phyloP scores from a whole-genome alignment of 2,797 vertebrate genomes.

The Epinephelus malabaricus region DNA sequence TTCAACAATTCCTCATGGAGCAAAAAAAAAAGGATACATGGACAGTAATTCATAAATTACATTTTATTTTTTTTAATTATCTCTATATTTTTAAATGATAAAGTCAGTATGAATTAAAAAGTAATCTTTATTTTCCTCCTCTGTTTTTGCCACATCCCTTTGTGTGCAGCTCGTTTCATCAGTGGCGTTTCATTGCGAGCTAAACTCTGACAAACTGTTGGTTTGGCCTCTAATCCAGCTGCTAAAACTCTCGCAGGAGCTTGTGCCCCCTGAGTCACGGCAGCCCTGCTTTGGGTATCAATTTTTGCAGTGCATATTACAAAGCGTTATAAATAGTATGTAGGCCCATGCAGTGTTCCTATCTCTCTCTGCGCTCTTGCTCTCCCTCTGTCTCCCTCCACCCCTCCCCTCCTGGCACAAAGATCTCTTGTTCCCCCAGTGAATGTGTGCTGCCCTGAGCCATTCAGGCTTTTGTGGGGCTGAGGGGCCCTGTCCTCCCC shows the following conservation, averaged over 20 bases:
- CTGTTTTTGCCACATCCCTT: constrained; percentile 1
- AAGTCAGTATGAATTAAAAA: constrained; percentile 3
- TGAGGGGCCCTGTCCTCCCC: constrained; percentile 74
- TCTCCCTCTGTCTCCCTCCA: constrained; percentile 57
- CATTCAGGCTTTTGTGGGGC: constrained; percentile 87
- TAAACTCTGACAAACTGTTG: constrained; percentile 70
- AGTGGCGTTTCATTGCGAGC: not conserved
- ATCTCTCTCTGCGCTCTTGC: constrained; percentile 49
- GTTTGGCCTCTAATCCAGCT: constrained; percentile 74
- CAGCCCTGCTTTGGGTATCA: constrained; percentile 73
- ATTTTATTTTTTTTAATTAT: not conserved
- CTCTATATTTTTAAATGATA: constrained; percentile 2
- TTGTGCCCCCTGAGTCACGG: constrained; percentile 60
- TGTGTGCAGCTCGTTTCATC: constrained; percentile 33
- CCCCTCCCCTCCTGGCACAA: constrained; percentile 83
- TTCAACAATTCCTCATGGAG: not conserved
- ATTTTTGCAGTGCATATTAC: constrained; percentile 81
- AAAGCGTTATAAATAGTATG: constrained; percentile 82
- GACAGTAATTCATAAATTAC: not conserved
- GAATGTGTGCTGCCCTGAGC: constrained; percentile 86
- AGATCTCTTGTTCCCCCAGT: constrained; percentile 87
- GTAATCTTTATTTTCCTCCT: not conserved
- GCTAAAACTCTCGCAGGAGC: constrained; percentile 58
- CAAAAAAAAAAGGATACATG: not conserved
- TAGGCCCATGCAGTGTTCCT: constrained; percentile 68